Evolutionary conservation across 1,140 invertebrate genomes (phyloP).

Genomic region (Aphidius ervi): DNA sequence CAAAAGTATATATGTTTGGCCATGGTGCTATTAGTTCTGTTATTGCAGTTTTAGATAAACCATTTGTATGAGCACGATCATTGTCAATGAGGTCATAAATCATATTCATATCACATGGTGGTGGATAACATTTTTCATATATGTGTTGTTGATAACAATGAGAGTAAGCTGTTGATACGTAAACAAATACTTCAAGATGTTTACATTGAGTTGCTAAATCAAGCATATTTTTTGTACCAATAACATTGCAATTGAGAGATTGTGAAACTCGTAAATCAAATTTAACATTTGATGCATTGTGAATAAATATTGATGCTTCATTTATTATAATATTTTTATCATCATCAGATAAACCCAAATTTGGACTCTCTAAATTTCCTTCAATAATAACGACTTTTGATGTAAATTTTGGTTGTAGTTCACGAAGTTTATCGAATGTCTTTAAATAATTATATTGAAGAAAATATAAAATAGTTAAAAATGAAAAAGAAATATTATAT

Average conservation of each 20-base stretch:
- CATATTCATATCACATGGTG: constrained; percentile 48
- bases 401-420: constrained; percentile 50
- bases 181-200: constrained; percentile 42
- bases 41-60: constrained; percentile 37
- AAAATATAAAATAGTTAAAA: too few species aligned
- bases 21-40: constrained; percentile 50
- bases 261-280: constrained; percentile 79
- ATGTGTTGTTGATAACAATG: constrained; percentile 48
- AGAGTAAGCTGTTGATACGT: constrained; percentile 39
- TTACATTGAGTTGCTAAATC: constrained; percentile 58
- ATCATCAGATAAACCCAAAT: constrained; percentile 64
- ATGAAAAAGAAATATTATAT: background rate
- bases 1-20: constrained; percentile 60
- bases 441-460: constrained; percentile 28
- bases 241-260: constrained; percentile 59
- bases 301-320: constrained; percentile 73
- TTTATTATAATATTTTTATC: constrained; percentile 58
- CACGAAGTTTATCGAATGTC: constrained; percentile 57
- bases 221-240: constrained; percentile 62
- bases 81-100: constrained; percentile 46
- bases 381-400: constrained; percentile 61
- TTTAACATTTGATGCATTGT: constrained; percentile 81
- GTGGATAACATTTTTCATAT: constrained; percentile 55
- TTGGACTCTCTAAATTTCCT: constrained; percentile 65
- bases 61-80: constrained; percentile 22